Evolutionary conservation across 2,113 vertebrate species (phyloP).

Genomic region (Hemichromis elongatus): DNA sequence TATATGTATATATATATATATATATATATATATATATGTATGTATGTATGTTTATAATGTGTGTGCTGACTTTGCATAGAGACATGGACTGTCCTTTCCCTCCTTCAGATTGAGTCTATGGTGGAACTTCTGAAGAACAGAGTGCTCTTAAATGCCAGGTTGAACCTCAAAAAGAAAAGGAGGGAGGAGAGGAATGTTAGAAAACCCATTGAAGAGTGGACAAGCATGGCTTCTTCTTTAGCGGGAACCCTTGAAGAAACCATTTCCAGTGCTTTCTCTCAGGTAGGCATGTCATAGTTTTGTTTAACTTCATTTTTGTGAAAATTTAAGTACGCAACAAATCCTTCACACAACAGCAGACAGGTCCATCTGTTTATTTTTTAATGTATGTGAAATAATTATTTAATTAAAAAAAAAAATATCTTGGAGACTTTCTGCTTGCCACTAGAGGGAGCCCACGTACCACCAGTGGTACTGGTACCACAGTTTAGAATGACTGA

Average conservation of each 20-base stretch:
- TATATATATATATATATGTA: too few relatives aligned
- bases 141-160: conserved; percentile 6
- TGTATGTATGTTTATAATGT: neutral
- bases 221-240: conserved; percentile 38
- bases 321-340: neutral
- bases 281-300: conserved; percentile 9
- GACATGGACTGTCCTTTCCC: neutral
- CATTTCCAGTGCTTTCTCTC: conserved; percentile 62
- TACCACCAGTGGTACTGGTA: too few relatives aligned
- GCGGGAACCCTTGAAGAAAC: conserved; percentile 39
- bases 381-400: too few relatives aligned
- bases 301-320: accelerated
- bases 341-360: too few relatives aligned
- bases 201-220: conserved; percentile 66
- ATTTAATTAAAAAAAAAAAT: too few relatives aligned
- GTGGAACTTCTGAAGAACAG: conserved; percentile 55
- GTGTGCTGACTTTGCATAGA: neutral
- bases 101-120: conserved; percentile 45
- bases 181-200: conserved; percentile 3
- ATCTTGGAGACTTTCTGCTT: too few relatives aligned
- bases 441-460: too few relatives aligned
- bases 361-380: too few relatives aligned
- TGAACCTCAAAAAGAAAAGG: conserved; percentile 2
- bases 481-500: too few relatives aligned
- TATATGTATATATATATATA: too few relatives aligned